phyloP scores from a whole-genome alignment of 2,797 vertebrate genomes.

The Xyrichtys novacula region DNA sequence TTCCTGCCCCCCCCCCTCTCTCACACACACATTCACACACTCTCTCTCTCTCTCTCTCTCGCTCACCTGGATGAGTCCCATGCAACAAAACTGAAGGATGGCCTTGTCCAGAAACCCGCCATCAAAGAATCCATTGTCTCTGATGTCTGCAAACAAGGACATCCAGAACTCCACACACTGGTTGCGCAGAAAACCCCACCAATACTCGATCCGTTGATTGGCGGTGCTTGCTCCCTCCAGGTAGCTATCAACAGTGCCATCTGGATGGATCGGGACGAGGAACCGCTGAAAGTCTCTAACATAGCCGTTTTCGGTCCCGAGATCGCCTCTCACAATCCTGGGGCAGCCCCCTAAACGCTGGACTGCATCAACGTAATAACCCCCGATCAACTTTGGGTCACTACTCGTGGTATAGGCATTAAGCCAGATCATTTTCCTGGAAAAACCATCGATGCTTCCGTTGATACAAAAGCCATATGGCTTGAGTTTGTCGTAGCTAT shows the following conservation, averaged over 20 bases:
- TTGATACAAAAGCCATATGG: slow-evolving; percentile 30
- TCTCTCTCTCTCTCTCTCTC: too few species aligned
- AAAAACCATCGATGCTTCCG: slow-evolving; percentile 30
- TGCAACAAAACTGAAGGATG: slow-evolving; percentile 40
- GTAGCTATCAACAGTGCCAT: too few species aligned
- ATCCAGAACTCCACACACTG: slow-evolving; percentile 44
- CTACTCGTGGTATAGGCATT: slow-evolving; percentile 40
- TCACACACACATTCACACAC: too few species aligned
- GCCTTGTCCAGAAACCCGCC: slow-evolving; percentile 48
- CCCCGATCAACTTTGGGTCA: slow-evolving; percentile 39
- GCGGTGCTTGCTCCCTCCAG: too few species aligned
- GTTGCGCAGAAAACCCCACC: slow-evolving; percentile 4
- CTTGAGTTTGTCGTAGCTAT: slow-evolving; percentile 35
- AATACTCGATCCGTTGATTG: too few species aligned
- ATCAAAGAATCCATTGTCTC: slow-evolving; percentile 37
- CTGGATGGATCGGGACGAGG: slow-evolving; percentile 24
- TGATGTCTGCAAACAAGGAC: slow-evolving; percentile 30
- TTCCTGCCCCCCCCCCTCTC: too few species aligned
- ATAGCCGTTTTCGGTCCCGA: slow-evolving; percentile 41
- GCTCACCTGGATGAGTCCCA: too few species aligned
- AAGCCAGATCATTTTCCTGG: slow-evolving; percentile 29
- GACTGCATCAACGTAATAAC: slow-evolving; percentile 34
- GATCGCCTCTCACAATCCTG: slow-evolving; percentile 30
- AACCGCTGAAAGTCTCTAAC: too few species aligned
- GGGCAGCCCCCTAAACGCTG: slow-evolving; percentile 39